Percentiles rank a stretch among this genome's conserved stretches.
Conservation (phyloP, 1,140 invertebrate species). For the Aphelinus certus region DNA sequence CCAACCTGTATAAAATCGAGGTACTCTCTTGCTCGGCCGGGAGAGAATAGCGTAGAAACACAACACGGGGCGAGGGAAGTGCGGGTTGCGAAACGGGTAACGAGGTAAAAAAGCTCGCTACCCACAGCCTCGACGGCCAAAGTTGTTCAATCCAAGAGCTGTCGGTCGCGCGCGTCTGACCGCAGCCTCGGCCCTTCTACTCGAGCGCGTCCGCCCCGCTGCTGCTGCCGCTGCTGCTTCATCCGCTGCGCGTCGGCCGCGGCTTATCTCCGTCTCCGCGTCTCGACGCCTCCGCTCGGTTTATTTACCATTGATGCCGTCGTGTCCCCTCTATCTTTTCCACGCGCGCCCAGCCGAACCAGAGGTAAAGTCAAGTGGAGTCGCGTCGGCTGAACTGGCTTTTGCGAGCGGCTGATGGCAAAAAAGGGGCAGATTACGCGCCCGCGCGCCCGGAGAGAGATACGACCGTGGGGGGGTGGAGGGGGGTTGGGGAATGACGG, state of each 20-base stretch:
- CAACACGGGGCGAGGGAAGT: too few species aligned
- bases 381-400: background rate
- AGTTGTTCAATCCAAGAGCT: too few species aligned
- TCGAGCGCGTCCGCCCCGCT: background rate
- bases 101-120: too few species aligned
- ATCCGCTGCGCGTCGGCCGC: background rate
- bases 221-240: background rate
- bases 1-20: too few species aligned
- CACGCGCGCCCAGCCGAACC: too few species aligned
- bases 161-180: conserved; percentile 11
- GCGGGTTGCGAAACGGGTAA: too few species aligned
- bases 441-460: background rate
- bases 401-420: background rate
- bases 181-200: conserved; percentile 4
- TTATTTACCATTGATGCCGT: conserved; percentile 26
- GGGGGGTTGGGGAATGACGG: background rate
- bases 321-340: too few species aligned
- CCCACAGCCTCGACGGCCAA: too few species aligned
- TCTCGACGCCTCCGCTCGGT: conserved; percentile 2
- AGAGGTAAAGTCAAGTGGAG: conserved; percentile 3
- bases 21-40: too few species aligned
- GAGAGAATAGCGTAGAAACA: too few species aligned
- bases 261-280: conserved; percentile 6
- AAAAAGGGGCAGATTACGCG: too few species aligned
- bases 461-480: background rate